Evolutionary conservation across 2,113 vertebrate species (phyloP), one percentile per base, ranked within the genome.

Genomic region (Hydrochoerus hydrochaeris): DNA sequence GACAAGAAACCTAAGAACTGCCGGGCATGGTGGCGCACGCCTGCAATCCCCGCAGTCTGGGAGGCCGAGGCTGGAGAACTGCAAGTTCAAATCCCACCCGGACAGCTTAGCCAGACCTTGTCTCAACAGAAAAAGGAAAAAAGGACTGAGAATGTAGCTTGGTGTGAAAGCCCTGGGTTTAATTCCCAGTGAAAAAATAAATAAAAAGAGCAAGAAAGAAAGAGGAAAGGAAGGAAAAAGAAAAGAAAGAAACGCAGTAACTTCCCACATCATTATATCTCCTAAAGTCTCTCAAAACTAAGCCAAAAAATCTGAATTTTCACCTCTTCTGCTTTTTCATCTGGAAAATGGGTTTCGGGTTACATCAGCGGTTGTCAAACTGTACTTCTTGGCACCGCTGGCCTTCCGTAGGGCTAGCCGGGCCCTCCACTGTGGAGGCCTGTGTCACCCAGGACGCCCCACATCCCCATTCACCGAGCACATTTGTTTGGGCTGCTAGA

Each of bases 381-480:
- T 38, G 54, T 54, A 58, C 52, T 52, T 58, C 58, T 19, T 17
- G 58, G 80, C n/a, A 62, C 49, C 35, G 63, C 10, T 11, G 41
- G 24, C 19, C 14, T 1, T 67, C 63, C 49, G 7, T 0, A 81
- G 78, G 73, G 63, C 12, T 16, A 9, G n/a, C 17, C 26, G 4
- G 32, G 41, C n/a, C 20, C 3, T 49, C 0, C 82, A 4, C 13
- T 11, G 7, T 1, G 57, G 11, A 0, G 46, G 28, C 5, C 5
- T 17, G 63, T 12, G 16, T 71, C 46, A 14, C 19, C 22, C 17
- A 88, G 46, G 49, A 28, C 30, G 24, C 13, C 16, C 44, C 14
- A 26, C 0, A 35, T n/a, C 19, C 30, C 63, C 35, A 44, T 35
- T 67, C 20, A 19, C 35, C 32, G n/a, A n/a, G n/a, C 46, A 46